Conservation (phyloP, 2,113 vertebrate species). For the Austrofundulus limnaeus region DNA sequence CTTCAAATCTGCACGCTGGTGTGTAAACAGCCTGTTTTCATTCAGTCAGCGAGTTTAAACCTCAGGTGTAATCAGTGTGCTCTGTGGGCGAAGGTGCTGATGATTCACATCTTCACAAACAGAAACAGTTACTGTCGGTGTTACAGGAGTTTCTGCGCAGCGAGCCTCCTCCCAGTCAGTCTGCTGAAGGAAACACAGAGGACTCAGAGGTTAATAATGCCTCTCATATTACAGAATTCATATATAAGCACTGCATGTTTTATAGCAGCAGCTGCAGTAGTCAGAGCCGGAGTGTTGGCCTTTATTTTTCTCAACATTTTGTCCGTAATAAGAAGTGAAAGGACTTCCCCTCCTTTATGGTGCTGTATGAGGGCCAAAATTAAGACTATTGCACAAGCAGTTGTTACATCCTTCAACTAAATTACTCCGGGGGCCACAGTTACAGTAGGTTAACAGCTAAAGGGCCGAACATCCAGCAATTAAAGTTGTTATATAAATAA, state of each 20-base stretch:
- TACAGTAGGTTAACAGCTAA: no score
- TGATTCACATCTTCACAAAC: constrained; percentile 20
- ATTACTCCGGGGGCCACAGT: no score
- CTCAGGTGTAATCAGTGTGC: neutral
- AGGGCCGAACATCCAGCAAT: no score
- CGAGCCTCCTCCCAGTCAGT: neutral
- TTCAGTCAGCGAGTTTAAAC: no score
- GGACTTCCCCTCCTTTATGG: no score
- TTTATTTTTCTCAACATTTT: no score
- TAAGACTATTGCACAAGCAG: no score
- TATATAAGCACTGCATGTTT: no score
- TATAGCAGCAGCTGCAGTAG: neutral
- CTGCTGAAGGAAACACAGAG: neutral
- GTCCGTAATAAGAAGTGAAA: no score
- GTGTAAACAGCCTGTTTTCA: neutral
- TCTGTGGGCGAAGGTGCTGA: neutral
- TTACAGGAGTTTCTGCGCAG: neutral
- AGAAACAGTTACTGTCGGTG: constrained; percentile 20
- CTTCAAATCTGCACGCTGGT: neutral
- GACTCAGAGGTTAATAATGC: neutral
- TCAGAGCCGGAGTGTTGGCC: neutral
- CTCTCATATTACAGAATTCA: neutral
- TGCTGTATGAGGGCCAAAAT: no score
- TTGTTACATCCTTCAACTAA: no score
- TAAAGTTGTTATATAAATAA: no score